Evolutionary conservation across 23 tunicate genomes (phyloP).

Genomic region (Botrylloides violaceus): DNA sequence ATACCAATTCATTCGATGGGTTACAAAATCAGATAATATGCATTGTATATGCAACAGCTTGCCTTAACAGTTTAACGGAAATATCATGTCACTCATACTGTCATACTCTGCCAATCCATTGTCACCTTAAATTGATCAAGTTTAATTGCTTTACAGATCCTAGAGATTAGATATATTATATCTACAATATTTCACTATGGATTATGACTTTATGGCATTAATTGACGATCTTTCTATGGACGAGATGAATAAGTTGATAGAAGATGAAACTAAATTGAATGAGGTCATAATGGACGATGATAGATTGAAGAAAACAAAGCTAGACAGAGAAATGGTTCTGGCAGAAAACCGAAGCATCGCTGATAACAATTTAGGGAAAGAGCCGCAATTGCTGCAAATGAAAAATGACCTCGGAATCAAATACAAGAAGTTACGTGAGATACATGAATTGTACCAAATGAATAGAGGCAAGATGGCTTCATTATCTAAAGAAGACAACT

Average conservation of each 20-base stretch:
- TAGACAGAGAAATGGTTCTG: slow-evolving; percentile 66
- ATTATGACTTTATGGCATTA: slow-evolving; percentile 39
- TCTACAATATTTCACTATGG: not conserved
- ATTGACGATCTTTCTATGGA: slow-evolving; percentile 47
- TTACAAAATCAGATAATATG: too few relatives aligned
- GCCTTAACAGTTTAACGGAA: too few relatives aligned
- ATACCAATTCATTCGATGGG: too few relatives aligned
- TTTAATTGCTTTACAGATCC: too few relatives aligned
- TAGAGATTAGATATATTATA: too few relatives aligned
- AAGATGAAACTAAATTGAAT: slow-evolving; percentile 73
- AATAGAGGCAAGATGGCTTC: slow-evolving; percentile 84
- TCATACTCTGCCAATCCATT: too few relatives aligned
- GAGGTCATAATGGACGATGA: slow-evolving; percentile 65
- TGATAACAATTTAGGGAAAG: slow-evolving; percentile 64
- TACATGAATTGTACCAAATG: slow-evolving; percentile 43
- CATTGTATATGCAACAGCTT: too few relatives aligned
- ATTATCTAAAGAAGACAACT: slow-evolving; percentile 60
- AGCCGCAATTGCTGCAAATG: slow-evolving; percentile 43
- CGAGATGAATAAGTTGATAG: slow-evolving; percentile 61
- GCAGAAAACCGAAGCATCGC: slow-evolving; percentile 87
- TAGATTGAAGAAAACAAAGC: slow-evolving; percentile 53
- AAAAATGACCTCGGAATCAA: slow-evolving; percentile 47
- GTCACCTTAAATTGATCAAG: too few relatives aligned
- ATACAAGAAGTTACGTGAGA: slow-evolving; percentile 41
- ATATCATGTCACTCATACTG: too few relatives aligned